Evolutionary conservation across 2,888 invertebrate species (phyloP), one percentile per base, ranked within the genome.

Genomic region (Chloroclysta siterata): DNA sequence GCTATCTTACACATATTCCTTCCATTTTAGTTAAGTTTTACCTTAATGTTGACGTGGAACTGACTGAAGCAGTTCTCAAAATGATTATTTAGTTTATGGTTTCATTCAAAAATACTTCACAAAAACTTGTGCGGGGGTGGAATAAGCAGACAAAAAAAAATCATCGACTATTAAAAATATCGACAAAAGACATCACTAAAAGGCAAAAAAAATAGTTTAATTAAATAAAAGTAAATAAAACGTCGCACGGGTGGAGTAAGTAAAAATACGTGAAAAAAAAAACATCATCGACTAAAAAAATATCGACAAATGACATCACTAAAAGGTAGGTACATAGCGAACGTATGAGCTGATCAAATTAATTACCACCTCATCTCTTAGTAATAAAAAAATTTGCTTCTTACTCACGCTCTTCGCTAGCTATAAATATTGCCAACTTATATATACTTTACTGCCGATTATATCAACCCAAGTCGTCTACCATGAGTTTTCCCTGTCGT

Each of bases 311-410:
- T 33, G 63, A 61, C 87, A 75, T 75, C 84, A 81, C 85, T 85
- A 81, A 76, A 76, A 79, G 80, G 6, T 8, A 1, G 7, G 6
- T 8, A 33, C 33, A 33, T 80, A 83, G 76, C 77, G 78, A 83
- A 83, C 83, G 83, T 87, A 88, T 6, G 79, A 78, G 79, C 87
- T 89, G 90, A 90, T 91, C 90, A 90, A 91, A 90, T 92, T 90
- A 91, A 91, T 92, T 91, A 91, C 87, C 80, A 83, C 33, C 83
- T 88, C 88, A 89, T 88, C 88, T 90, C 84, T 78, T 79, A 77
- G 76, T 82, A 72, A 81, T 81, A 78, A 84, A 88, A 85, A 79
- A 72, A 70, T 2, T 22, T 33, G 33, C 6, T 33, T 6, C 66
- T 82, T 75, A 65, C 60, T 66, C 72, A 17, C 51, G 58, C 65